Conservation (phyloP, 2,888 invertebrate species). For the Eilema depressum region DNA sequence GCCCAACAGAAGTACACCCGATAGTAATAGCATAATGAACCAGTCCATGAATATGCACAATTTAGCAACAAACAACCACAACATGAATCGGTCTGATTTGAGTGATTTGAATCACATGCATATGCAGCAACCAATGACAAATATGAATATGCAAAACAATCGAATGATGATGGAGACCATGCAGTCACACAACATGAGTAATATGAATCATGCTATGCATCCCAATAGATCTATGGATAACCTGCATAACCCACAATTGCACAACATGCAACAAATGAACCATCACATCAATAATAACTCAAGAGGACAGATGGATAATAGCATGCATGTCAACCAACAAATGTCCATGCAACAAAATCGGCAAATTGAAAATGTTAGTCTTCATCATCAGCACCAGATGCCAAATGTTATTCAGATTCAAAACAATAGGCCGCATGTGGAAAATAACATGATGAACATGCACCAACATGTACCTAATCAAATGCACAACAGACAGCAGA, state of each 20-base stretch:
- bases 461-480: slow-evolving; percentile 80
- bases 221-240: slow-evolving; percentile 77
- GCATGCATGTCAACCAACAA: slow-evolving; percentile 80
- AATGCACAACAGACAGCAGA: slow-evolving; percentile 80
- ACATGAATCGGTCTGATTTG: slow-evolving; percentile 72
- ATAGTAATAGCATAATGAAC: slow-evolving; percentile 73
- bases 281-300: slow-evolving; percentile 74
- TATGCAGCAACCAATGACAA: slow-evolving; percentile 76
- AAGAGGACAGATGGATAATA: slow-evolving; percentile 75
- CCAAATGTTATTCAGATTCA: slow-evolving; percentile 81
- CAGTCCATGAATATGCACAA: slow-evolving; percentile 80
- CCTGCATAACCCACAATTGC: slow-evolving; percentile 78
- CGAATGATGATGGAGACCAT: slow-evolving; percentile 82
- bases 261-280: slow-evolving; percentile 80
- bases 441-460: slow-evolving; percentile 77
- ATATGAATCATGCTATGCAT: slow-evolving; percentile 77
- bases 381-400: slow-evolving; percentile 83
- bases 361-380: slow-evolving; percentile 74
- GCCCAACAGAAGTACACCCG: slow-evolving; percentile 75
- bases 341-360: slow-evolving; percentile 79
- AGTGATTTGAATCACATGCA: slow-evolving; percentile 81
- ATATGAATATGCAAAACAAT: slow-evolving; percentile 79
- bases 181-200: slow-evolving; percentile 76
- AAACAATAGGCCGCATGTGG: slow-evolving; percentile 76
- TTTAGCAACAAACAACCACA: slow-evolving; percentile 72